A percentile compares a stretch with the other conserved stretches of the same genome.
Evolutionary conservation across 2,888 invertebrate genomes (phyloP).

Genomic region (Phalera bucephala): DNA sequence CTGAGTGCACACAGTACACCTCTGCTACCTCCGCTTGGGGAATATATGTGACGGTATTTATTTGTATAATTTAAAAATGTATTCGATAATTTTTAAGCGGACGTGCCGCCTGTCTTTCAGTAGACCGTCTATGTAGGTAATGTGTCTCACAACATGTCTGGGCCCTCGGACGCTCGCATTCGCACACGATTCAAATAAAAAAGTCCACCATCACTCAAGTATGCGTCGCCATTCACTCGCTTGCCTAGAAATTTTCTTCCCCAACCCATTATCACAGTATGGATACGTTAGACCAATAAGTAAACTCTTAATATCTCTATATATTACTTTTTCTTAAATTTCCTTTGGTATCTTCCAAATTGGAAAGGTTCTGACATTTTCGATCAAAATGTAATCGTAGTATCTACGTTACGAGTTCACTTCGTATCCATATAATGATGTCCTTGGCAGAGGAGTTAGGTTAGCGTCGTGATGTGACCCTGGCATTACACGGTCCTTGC

Average conservation of each 20-base stretch:
- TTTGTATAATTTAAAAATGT: too few species aligned
- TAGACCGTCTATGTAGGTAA: conserved; percentile 42
- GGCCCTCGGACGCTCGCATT: conserved; percentile 64
- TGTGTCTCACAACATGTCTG: conserved; percentile 46
- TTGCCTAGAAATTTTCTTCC: conserved; percentile 72
- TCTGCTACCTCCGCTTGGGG: too few species aligned
- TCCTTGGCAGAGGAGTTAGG: conserved; percentile 44
- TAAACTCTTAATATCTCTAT: too few species aligned
- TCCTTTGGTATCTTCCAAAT: too few species aligned
- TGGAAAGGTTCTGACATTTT: too few species aligned
- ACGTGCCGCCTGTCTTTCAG: conserved; percentile 31
- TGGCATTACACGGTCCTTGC: conserved; percentile 77
- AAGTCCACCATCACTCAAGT: conserved; percentile 82
- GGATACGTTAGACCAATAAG: conserved; percentile 42
- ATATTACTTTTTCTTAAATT: too few species aligned
- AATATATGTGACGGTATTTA: too few species aligned
- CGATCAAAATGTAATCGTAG: too few species aligned
- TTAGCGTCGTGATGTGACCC: conserved; percentile 72
- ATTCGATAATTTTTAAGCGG: too few species aligned
- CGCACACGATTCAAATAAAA: conserved; percentile 83
- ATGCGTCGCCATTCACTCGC: conserved; percentile 79
- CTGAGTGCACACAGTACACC: too few species aligned
- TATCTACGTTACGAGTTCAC: too few species aligned
- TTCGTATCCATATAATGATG: conserved; percentile 50
- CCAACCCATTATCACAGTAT: conserved; percentile 44